These are phyloP conservation scores for Eurytemora carolleeae DNA, from an alignment of 1,140 invertebrate species.

Conservation along the genomic window DNA sequence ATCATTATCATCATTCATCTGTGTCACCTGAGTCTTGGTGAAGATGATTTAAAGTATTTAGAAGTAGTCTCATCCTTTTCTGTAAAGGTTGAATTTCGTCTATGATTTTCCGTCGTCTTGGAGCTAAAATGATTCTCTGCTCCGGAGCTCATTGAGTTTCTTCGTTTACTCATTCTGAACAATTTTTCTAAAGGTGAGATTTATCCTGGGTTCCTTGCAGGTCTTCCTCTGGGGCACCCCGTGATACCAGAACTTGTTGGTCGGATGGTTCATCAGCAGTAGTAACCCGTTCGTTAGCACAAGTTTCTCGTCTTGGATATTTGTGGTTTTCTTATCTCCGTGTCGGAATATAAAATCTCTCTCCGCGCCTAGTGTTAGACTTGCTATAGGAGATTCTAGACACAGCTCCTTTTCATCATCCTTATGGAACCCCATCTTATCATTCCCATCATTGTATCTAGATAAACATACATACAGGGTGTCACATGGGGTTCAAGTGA, in stretches of 20 bases:
- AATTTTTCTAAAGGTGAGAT: conserved; percentile 40
- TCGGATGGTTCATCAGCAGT: conserved; percentile 48
- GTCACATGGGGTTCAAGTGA: no score
- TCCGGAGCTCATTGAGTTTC: no score
- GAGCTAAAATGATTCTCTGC: no score
- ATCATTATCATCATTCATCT: no score
- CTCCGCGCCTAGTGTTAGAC: conserved; percentile 41
- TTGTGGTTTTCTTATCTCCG: conserved; percentile 18
- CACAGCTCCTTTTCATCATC: conserved; percentile 47
- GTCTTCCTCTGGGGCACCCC: conserved; percentile 39
- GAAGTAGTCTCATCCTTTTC: no score
- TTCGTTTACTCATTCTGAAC: no score
- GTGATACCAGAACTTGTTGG: conserved; percentile 48
- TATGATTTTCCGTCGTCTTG: no score
- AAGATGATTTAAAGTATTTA: no score
- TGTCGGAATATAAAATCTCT: conserved; percentile 45
- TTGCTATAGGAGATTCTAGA: conserved; percentile 38
- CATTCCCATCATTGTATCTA: conserved; percentile 42
- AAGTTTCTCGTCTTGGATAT: neutral
- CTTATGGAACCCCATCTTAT: conserved; percentile 48
- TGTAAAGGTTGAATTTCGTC: no score
- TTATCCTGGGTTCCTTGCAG: conserved; percentile 34
- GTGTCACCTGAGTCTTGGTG: no score
- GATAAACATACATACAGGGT: no score
- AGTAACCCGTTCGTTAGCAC: conserved; percentile 41